These are phyloP conservation scores for Chroicocephalus ridibundus DNA, from an alignment of 2,113 vertebrate genomes.

Conservation along the genomic window DNA sequence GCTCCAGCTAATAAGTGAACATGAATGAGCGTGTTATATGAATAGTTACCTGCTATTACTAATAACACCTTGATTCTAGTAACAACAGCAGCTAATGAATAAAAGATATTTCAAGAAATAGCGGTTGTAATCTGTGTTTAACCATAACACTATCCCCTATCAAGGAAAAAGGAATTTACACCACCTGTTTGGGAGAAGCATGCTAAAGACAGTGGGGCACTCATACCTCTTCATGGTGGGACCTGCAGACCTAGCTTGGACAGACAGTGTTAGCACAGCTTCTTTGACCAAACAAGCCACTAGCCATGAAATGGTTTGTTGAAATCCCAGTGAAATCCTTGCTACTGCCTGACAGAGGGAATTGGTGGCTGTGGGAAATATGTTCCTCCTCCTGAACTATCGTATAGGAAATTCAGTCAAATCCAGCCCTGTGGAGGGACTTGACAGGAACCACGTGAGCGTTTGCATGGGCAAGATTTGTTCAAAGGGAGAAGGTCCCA, in stretches of 20 bases:
- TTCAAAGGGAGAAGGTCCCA: not conserved
- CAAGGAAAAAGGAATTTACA: not conserved
- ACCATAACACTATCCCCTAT: not conserved
- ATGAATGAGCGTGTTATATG: not conserved
- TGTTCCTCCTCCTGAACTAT: not conserved
- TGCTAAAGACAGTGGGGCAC: not conserved
- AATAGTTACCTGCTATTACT: not conserved
- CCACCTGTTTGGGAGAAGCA: not conserved
- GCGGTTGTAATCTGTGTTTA: not conserved
- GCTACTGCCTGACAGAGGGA: not conserved
- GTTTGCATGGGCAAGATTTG: not conserved
- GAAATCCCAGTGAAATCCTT: not conserved
- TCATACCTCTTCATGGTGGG: not conserved
- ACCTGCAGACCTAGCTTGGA: not conserved
- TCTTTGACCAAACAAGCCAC: not conserved
- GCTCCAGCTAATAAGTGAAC: not conserved
- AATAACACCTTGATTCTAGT: not conserved
- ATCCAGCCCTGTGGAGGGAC: not conserved
- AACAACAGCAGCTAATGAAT: not conserved
- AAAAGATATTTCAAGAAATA: not conserved
- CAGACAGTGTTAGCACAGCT: not conserved
- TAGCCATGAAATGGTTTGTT: not conserved
- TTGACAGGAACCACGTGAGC: fast-evolving
- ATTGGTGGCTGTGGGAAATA: not conserved
- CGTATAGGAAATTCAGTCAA: not conserved